These are phyloP conservation scores for Pheucticus melanocephalus DNA, from an alignment of 2,113 vertebrate species.

Conservation along the genomic window DNA sequence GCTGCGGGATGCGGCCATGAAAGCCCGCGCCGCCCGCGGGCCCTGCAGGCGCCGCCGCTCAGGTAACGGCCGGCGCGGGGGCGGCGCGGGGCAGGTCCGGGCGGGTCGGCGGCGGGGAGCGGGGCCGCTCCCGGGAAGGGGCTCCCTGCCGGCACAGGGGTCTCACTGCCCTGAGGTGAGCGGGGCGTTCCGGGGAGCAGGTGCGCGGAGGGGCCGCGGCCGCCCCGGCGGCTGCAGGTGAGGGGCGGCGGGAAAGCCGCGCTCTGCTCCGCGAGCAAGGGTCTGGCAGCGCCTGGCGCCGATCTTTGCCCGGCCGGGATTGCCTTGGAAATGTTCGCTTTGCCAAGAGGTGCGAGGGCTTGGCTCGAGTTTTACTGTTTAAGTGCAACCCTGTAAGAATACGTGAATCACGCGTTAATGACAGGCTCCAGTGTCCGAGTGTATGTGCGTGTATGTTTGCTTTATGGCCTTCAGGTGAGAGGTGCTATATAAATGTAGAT, in stretches of 20 bases:
- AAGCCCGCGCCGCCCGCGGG: not conserved
- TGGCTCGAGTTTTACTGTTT: not conserved
- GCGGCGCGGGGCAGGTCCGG: not conserved
- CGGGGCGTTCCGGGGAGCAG: not conserved
- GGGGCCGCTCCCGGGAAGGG: not conserved
- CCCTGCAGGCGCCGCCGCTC: constrained; percentile 18
- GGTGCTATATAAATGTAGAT: not conserved
- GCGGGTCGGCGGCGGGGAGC: not conserved
- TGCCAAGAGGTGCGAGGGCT: not conserved
- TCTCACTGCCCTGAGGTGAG: not conserved
- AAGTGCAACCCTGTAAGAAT: not conserved
- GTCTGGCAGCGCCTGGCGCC: not conserved
- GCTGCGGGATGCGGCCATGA: not conserved
- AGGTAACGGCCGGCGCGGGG: constrained; percentile 23
- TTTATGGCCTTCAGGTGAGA: not conserved
- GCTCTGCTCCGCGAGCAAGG: not conserved
- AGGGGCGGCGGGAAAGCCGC: not conserved
- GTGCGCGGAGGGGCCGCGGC: not conserved
- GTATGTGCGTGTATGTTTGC: not conserved
- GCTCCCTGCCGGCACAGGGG: not conserved
- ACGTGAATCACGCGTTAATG: not conserved
- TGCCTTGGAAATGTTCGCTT: not conserved
- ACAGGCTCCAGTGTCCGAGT: not conserved
- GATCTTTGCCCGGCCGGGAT: not conserved
- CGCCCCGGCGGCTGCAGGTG: not conserved